A percentile compares a stretch with the other conserved stretches of the same genome.
phyloP scores from a whole-genome alignment of 2,888 invertebrate species.

The Ganaspis brasiliensis region DNA sequence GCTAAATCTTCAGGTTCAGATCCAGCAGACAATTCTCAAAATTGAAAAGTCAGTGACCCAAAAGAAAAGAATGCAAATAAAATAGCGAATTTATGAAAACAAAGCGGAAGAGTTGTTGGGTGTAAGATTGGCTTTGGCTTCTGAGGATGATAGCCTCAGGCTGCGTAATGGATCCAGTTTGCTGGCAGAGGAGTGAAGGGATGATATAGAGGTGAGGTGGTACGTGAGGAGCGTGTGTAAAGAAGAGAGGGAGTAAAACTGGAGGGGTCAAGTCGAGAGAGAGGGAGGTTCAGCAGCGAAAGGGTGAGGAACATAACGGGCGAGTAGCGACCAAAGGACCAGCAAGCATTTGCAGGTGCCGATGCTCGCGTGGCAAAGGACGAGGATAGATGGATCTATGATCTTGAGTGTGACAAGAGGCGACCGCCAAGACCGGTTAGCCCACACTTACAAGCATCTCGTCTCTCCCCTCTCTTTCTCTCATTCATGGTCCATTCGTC shows the following conservation, averaged over 20 bases:
- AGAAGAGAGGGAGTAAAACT: slow-evolving; percentile 46
- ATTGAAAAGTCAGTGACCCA: neutral
- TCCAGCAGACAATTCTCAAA: neutral
- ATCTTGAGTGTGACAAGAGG: slow-evolving; percentile 51
- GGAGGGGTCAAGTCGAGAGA: slow-evolving; percentile 46
- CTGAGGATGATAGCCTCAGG: slow-evolving; percentile 76
- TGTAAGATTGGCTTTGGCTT: slow-evolving; percentile 78
- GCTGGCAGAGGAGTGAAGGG: slow-evolving; percentile 41
- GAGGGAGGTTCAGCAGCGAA: slow-evolving; percentile 41
- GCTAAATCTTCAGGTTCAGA: too few species aligned
- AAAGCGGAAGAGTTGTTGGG: slow-evolving; percentile 65
- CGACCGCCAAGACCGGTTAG: slow-evolving; percentile 62
- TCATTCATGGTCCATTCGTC: slow-evolving; percentile 50
- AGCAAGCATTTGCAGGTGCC: slow-evolving; percentile 73
- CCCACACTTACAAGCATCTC: slow-evolving; percentile 55
- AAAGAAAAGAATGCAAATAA: too few species aligned
- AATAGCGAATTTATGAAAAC: too few species aligned
- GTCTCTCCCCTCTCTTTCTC: slow-evolving; percentile 37
- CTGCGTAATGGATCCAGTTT: slow-evolving; percentile 48
- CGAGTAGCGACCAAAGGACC: slow-evolving; percentile 54
- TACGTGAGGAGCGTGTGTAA: slow-evolving; percentile 48
- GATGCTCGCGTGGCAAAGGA: slow-evolving; percentile 75
- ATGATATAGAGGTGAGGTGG: slow-evolving; percentile 14
- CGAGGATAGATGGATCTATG: slow-evolving; percentile 55
- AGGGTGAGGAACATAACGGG: slow-evolving; percentile 43